Evolutionary conservation across 2,113 vertebrate species (phyloP), one percentile per base, ranked within the genome.

Genomic region (Ammodytes marinus): DNA sequence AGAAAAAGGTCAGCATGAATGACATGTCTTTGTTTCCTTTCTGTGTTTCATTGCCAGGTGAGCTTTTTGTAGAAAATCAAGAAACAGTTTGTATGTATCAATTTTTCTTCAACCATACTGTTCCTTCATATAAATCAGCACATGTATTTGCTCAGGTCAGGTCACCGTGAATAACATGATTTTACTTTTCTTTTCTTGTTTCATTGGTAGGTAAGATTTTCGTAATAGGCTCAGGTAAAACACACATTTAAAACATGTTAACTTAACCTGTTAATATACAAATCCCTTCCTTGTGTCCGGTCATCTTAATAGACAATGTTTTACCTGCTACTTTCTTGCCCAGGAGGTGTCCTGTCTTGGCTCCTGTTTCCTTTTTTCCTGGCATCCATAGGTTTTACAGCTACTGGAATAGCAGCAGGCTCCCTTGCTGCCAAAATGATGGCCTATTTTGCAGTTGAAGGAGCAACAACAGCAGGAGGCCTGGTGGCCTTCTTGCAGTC

Each of bases 401-500:
- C 11, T 52, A 68, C 35, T 2, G 87, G 80, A 9, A 79, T 86
- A 37, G 42, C 45, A 4, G 78, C 57, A 11, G 66, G 72, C 8
- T 86, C 81, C 12, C 0, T 35, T 2, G 84, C 78, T 8, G 70
- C 87, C 2, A 10, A 57, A 15, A 40, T 83, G 69, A 89, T 89
- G 88, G 69, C 85, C 0, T 4, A 39, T 13, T 59, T 82, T 14
- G 88, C 85, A 0, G 15, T 72, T 4, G 37, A n/a, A n/a, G n/a
- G n/a, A n/a, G n/a, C n/a, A n/a, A n/a, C 58, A 35, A 80, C 54
- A 52, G 54, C 83, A 42, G 88, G 85, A 11, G 53, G 68, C 42
- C 1, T 50, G 5, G 71, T 87, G 69, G 79, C 85, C 13, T 43
- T 75, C 7, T 37, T 85, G 6, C 79, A 80, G 69, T 74, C 76